Evolutionary conservation across 2,888 invertebrate species (phyloP).

Genomic region (Ophion ellenae): DNA sequence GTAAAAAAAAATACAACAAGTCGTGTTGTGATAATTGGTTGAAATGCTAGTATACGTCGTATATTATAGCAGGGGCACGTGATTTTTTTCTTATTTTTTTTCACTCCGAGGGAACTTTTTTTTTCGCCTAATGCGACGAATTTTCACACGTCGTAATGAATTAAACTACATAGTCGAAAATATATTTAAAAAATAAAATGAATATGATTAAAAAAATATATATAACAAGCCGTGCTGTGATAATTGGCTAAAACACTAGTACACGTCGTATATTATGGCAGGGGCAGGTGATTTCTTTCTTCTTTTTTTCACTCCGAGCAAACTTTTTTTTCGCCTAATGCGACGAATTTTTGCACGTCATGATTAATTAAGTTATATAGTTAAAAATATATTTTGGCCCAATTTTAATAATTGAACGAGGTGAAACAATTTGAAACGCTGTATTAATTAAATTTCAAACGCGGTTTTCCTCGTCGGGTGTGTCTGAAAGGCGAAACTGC

Average conservation of each 20-base stretch:
- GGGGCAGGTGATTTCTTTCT: not conserved
- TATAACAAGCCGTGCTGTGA: not conserved
- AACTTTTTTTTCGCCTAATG: not conserved
- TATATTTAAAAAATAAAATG: not conserved
- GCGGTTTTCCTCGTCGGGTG: not conserved
- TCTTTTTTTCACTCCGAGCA: not conserved
- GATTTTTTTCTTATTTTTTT: not conserved
- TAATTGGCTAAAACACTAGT: constrained; percentile 21
- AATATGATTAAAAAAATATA: too few species aligned
- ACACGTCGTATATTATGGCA: not conserved
- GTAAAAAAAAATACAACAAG: not conserved
- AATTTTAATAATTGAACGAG: not conserved
- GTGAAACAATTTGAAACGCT: not conserved
- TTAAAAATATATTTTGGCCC: not conserved
- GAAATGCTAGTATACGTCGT: not conserved
- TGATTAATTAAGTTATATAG: not conserved
- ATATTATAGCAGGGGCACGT: not conserved
- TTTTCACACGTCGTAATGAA: not conserved
- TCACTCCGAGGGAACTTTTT: not conserved
- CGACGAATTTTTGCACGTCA: not conserved
- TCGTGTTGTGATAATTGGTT: constrained; percentile 22
- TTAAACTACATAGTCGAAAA: not conserved
- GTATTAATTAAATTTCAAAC: not conserved
- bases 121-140: not conserved
- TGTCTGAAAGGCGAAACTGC: not conserved